These are phyloP conservation scores for Melangyna quadrimaculata DNA, from an alignment of 2,888 invertebrate genomes.

Conservation along the genomic window DNA sequence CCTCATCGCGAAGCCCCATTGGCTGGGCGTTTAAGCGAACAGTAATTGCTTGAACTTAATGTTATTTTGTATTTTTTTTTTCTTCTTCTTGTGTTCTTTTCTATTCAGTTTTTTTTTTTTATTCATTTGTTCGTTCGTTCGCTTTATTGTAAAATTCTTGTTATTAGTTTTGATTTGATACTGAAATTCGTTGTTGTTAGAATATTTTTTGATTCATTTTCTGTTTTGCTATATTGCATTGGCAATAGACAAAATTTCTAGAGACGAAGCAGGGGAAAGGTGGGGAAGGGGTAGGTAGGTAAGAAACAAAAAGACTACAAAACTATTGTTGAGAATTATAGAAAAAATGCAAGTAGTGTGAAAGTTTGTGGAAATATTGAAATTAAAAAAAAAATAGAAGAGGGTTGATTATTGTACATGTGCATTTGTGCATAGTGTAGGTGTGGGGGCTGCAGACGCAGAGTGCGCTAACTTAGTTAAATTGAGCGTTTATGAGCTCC, in stretches of 20 bases:
- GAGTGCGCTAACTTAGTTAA: constrained; percentile 54
- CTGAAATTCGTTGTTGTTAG: constrained; percentile 64
- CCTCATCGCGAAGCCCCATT: constrained; percentile 46
- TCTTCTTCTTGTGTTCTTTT: constrained; percentile 39
- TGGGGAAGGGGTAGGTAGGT: too few relatives aligned
- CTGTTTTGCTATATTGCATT: constrained; percentile 31
- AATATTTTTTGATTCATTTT: background rate
- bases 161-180: constrained; percentile 69
- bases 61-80: background rate
- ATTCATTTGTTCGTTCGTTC: background rate
- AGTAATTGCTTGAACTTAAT: constrained; percentile 60
- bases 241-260: constrained; percentile 36
- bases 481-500: constrained; percentile 47
- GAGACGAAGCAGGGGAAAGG: background rate
- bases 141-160: constrained; percentile 50
- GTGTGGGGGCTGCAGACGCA: constrained; percentile 29
- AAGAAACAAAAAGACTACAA: background rate
- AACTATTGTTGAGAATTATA: constrained; percentile 50
- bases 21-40: constrained; percentile 56
- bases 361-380: constrained; percentile 37
- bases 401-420: background rate
- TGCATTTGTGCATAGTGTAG: background rate
- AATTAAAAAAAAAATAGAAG: background rate
- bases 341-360: constrained; percentile 56
- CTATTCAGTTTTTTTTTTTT: constrained; percentile 36